Conservation (phyloP, 2,113 vertebrate genomes). For the Heterotis niloticus region DNA sequence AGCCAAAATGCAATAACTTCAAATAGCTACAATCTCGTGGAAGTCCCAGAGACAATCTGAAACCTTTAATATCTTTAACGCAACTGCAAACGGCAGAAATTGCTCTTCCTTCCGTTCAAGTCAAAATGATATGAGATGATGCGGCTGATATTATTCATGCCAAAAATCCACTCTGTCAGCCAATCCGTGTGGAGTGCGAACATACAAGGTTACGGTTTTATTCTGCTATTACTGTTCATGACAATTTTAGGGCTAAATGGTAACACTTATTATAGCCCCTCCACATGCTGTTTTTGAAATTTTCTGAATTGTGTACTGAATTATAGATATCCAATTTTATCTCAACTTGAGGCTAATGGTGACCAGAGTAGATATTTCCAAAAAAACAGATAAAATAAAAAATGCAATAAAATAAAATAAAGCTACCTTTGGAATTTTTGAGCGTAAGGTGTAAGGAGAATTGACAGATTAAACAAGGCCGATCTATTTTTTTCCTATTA, state of each 20-base stretch:
- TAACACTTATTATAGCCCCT: background rate
- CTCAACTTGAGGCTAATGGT: constrained; percentile 63
- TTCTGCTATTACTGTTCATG: background rate
- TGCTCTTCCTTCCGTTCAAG: constrained; percentile 38
- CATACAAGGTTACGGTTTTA: background rate
- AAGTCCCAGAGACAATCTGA: constrained; percentile 45
- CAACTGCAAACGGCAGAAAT: constrained; percentile 37
- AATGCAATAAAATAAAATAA: constrained; percentile 36
- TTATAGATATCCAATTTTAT: constrained; percentile 77
- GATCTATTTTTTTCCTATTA: background rate
- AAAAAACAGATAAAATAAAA: constrained; percentile 59
- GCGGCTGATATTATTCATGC: constrained; percentile 47
- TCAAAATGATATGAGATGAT: constrained; percentile 52
- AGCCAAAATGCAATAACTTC: constrained; percentile 64
- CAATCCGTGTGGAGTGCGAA: background rate
- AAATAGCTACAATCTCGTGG: constrained; percentile 54
- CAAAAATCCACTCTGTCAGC: constrained; percentile 23
- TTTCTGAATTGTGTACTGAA: constrained; percentile 67
- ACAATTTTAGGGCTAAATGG: background rate
- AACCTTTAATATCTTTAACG: constrained; percentile 33
- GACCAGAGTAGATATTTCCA: constrained; percentile 70
- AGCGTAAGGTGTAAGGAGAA: background rate
- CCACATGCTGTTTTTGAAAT: constrained; percentile 52
- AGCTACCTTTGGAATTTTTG: background rate
- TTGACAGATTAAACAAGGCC: background rate